Percentiles rank a stretch among this genome's conserved stretches.
These are phyloP conservation scores for Mastomys natalensis DNA, from an alignment of 2,113 vertebrate species.

Conservation along the genomic window DNA sequence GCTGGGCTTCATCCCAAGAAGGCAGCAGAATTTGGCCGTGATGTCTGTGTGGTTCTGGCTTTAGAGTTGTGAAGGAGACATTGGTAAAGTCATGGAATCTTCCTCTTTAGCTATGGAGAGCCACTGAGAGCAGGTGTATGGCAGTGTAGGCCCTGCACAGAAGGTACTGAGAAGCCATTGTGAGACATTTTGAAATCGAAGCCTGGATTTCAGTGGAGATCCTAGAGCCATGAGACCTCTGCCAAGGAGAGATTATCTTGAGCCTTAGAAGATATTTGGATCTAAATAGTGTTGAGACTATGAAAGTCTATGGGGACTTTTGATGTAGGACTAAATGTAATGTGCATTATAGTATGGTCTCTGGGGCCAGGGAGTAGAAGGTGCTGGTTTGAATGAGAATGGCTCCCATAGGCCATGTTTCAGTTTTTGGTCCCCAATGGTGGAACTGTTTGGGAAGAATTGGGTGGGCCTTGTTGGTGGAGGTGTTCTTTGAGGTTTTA, in stretches of 20 bases:
- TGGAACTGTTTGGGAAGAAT: neutral
- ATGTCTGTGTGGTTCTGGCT: neutral
- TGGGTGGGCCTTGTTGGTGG: neutral
- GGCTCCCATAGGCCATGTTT: neutral
- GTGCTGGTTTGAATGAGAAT: neutral
- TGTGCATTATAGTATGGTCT: neutral
- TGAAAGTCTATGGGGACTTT: neutral
- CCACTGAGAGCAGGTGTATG: neutral
- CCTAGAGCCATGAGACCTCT: neutral
- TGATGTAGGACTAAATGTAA: neutral
- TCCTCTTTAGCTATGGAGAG: neutral
- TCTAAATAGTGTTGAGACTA: neutral
- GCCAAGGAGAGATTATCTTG: neutral
- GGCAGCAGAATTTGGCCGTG: neutral
- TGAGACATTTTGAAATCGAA: neutral
- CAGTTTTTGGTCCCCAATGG: neutral
- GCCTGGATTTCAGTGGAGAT: neutral
- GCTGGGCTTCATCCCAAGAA: neutral
- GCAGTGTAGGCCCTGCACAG: neutral
- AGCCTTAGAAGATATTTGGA: neutral
- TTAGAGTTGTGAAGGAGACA: neutral
- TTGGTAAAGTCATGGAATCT: neutral
- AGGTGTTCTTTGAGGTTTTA: neutral
- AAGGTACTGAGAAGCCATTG: neutral
- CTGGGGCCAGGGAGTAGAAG: neutral